Percentiles rank a stretch among this genome's conserved stretches.
phyloP scores from a whole-genome alignment of 1,140 invertebrate species.

The Ceratina calcarata region DNA sequence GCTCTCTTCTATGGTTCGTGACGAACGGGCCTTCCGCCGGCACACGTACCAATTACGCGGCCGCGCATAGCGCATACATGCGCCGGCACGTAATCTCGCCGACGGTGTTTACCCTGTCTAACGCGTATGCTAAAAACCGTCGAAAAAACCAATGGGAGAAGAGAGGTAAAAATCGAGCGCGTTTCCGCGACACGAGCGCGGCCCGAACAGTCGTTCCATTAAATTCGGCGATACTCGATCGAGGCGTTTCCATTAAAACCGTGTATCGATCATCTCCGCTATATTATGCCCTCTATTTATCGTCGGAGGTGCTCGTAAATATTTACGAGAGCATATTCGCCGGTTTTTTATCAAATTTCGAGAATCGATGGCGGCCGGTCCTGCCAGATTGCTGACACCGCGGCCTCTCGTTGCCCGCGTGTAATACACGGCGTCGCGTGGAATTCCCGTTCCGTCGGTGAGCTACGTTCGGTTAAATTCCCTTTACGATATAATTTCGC shows the following conservation, averaged over 20 bases:
- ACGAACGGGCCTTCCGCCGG: constrained; percentile 1
- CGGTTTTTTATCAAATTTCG: background rate
- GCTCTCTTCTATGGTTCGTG: constrained; percentile 28
- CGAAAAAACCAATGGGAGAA: background rate
- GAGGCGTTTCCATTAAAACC: constrained; percentile 4
- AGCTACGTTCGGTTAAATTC: constrained; percentile 37
- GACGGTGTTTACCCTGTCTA: constrained; percentile 3
- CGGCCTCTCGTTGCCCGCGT: background rate
- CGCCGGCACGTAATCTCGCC: background rate
- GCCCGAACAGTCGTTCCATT: constrained; percentile 2
- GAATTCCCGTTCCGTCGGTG: constrained; percentile 17
- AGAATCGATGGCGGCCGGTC: constrained; percentile 1
- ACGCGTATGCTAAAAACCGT: background rate
- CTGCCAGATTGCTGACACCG: background rate
- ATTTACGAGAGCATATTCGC: constrained; percentile 1
- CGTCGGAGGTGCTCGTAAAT: background rate
- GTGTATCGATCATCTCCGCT: background rate
- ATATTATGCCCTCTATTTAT: background rate
- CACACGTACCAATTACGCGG: constrained; percentile 12
- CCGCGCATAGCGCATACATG: background rate
- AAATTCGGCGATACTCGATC: constrained; percentile 4
- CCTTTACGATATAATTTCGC: constrained; percentile 35
- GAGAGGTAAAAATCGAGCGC: background rate
- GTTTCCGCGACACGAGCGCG: background rate
- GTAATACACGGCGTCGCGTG: background rate